A percentile compares a stretch with the other conserved stretches of the same genome.
Evolutionary conservation across 2,113 vertebrate species (phyloP).

Genomic region (Toxostoma redivivum): DNA sequence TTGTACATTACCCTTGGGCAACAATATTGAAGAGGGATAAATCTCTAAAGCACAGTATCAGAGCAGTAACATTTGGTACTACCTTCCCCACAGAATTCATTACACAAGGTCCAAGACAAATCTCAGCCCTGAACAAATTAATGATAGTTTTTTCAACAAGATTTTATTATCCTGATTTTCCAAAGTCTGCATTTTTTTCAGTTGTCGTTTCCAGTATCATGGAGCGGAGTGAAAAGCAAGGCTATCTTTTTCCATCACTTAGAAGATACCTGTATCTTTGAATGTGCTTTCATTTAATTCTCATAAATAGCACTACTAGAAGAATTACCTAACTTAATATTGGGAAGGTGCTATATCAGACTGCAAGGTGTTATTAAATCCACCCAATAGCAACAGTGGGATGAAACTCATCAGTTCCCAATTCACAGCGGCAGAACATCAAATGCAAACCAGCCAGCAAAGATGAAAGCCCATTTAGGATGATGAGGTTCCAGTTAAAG

Average conservation of each 20-base stretch:
- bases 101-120: neutral
- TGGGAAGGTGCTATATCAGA: neutral
- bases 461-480: neutral
- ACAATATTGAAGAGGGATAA: neutral
- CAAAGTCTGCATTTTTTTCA: neutral
- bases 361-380: neutral
- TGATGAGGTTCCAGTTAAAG: neutral
- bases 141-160: neutral
- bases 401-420: neutral
- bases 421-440: neutral
- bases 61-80: neutral
- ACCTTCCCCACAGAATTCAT: neutral
- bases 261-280: neutral
- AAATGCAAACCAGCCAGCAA: neutral
- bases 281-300: neutral
- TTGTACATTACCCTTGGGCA: neutral
- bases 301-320: neutral
- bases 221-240: neutral
- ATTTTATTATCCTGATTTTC: neutral
- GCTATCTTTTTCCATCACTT: neutral
- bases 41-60: neutral
- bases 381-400: neutral
- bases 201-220: neutral
- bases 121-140: neutral
- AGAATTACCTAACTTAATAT: neutral